Base-by-base conservation (phyloP, 2,797 vertebrate genomes). In the Phaenicophaeus curvirostris region DNA sequence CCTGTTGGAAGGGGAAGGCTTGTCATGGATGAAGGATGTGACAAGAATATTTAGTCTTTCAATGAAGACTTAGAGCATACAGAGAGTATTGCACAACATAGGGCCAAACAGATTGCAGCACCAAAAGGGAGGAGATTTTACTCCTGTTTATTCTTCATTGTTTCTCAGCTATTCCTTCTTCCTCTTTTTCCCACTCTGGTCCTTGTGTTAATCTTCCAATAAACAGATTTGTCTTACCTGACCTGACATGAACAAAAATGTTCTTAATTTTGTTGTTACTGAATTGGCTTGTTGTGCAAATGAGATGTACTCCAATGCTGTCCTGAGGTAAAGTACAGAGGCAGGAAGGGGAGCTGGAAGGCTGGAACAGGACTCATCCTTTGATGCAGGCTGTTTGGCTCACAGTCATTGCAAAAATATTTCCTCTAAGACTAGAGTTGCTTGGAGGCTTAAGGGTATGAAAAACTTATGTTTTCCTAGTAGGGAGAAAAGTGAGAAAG, bases 331-430 rank as follows among this genome's bases (percentile, higher is more conserved):
- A 21, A n/a, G 3, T 16, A 7, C 17, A 58, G 55, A 13, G 44
- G n/a, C 44, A 59, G 48, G 30, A 15, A 2, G 0, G 53, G 42
- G 28, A 39, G 9, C 3, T 89, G 17, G 61, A 59, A 81, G 50
- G 30, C 13, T 15, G 20, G n/a, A 84, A 44, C 21, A 77, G 86
- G 24, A 35, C 20, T 0, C 0, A 7, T 42, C 8, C 71, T 89
- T 59, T 69, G 21, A 10, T 51, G n/a, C 30, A 37, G 85, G 11
- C 39, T 73, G 3, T 75, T 78, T 84, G 33, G 13, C 39, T 84
- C 8, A 23, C 13, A 4, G 25, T 85, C 25, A 1, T 27, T 67
- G 57, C 15, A 68, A 30, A 74, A 69, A 59, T 66, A 19, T 11
- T 53, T 2, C 23, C 33, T 59, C 67, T 42, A 33, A 46, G 33